phyloP scores from a whole-genome alignment of 35 echinoderm and acorn worm species.

The Ophiothrix spiculata region DNA sequence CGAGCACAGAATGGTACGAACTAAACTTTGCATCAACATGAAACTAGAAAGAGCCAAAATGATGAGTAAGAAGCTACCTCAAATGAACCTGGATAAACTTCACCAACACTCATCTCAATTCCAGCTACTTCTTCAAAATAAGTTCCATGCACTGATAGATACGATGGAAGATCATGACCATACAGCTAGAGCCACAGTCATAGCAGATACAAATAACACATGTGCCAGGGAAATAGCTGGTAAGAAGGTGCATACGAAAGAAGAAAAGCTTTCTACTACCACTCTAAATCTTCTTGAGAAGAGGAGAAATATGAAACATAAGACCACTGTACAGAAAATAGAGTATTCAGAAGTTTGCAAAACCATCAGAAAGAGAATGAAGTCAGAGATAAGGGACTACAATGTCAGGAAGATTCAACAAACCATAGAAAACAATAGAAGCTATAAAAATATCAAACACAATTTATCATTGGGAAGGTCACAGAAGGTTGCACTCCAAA shows the following conservation, averaged over 20 bases:
- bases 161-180: too few relatives aligned
- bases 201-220: conserved; percentile 6
- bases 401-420: background rate
- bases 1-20: background rate
- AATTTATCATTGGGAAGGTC: background rate
- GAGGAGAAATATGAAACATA: conserved; percentile 5
- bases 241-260: background rate
- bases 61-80: background rate
- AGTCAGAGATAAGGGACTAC: conserved; percentile 8
- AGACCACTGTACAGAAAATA: background rate
- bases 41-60: background rate
- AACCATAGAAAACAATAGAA: conserved; percentile 12
- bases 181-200: too few relatives aligned
- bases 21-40: background rate
- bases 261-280: background rate
- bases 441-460: background rate
- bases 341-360: conserved; percentile 19
- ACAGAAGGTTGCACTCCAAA: conserved; percentile 9
- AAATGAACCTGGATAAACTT: background rate
- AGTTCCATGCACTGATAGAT: too few relatives aligned
- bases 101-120: conserved; percentile 3
- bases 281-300: conserved; percentile 7
- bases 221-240: too few relatives aligned
- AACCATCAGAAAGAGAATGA: too few relatives aligned
- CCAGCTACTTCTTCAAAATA: background rate